Evolutionary conservation across 2,888 invertebrate genomes (phyloP).

Genomic region (Eupithecia vulgata): DNA sequence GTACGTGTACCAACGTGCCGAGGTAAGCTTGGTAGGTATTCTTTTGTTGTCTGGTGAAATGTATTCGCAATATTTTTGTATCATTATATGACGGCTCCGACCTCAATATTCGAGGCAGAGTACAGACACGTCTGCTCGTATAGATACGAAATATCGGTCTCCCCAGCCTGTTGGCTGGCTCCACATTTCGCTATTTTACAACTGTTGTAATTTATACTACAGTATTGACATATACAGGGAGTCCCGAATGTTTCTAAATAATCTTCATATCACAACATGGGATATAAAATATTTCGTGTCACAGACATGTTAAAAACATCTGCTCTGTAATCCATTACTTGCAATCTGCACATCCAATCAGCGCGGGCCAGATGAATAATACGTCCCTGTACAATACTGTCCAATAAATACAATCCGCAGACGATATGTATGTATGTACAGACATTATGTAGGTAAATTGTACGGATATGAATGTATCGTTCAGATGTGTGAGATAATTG

Average conservation of each 20-base stretch:
- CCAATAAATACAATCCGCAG: neutral
- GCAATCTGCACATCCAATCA: constrained; percentile 32
- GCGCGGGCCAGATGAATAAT: constrained; percentile 25
- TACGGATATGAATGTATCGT: neutral
- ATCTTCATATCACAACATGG: neutral
- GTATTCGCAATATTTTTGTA: constrained; percentile 9
- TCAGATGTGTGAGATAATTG: constrained; percentile 23
- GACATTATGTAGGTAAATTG: neutral
- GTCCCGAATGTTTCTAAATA: too few species aligned
- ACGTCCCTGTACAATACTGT: constrained; percentile 4
- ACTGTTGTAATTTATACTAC: too few species aligned
- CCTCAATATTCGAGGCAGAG: neutral
- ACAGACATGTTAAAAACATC: neutral
- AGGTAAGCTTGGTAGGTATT: neutral
- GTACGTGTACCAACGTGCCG: neutral
- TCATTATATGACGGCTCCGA: neutral
- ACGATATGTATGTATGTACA: neutral
- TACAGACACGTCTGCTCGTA: constrained; percentile 1
- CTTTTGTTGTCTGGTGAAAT: neutral
- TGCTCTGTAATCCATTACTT: constrained; percentile 13
- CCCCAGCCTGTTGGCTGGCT: neutral
- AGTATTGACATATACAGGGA: too few species aligned
- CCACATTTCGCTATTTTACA: neutral
- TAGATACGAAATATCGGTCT: neutral
- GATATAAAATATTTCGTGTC: neutral